Base-by-base conservation (phyloP, 1,140 invertebrate species). In the Aethina tumida region DNA sequence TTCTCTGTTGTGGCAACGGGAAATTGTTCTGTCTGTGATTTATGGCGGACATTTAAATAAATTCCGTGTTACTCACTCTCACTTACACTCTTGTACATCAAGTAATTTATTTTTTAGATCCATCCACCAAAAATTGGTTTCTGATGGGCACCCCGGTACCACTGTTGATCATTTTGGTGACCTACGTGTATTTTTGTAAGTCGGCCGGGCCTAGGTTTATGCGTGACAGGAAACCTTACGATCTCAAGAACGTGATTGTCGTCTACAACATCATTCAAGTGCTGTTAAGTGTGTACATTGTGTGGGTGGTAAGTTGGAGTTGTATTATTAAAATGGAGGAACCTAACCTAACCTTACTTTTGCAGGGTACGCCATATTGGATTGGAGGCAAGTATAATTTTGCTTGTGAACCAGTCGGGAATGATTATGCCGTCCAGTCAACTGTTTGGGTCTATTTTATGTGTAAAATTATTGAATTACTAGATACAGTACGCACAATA, bases 251-350 rank as follows among this genome's bases (percentile, higher is more conserved):
- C 35, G 61, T 77, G 0, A 71, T 94, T 18, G 73, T 87, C 10
- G 40, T 81, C 8, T 96, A 96, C 62, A 93, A 94, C 51, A 68
- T 84, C 3, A 65, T 75, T 1, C 81, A 89, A 65, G 79, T 89
- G 10, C 20, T 85, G 1, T 55, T 81, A 26, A 87, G 82, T 57
- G 64, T 74, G 25, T 79, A 77, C 48, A 64, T 90, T 22, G 74
- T 85, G 14, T 67, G 77, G 43, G 81, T 84, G 69, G 73, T 75
- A 49, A 62, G 64, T 38, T 6, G 9, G 9, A 33, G 22, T 33
- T 9, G n/a, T 6, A 4, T 13, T 24, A 24, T 24, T 8, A 8
- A 24, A 8, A 24, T 24, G 22, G 7, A 24, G 22, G 22, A 14
- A 17, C 19, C 19, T 16, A 33, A n/a, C n/a, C n/a, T n/a, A n/a